Evolutionary conservation across 2,888 invertebrate genomes (phyloP).

Genomic region (Platypus cylindrus): DNA sequence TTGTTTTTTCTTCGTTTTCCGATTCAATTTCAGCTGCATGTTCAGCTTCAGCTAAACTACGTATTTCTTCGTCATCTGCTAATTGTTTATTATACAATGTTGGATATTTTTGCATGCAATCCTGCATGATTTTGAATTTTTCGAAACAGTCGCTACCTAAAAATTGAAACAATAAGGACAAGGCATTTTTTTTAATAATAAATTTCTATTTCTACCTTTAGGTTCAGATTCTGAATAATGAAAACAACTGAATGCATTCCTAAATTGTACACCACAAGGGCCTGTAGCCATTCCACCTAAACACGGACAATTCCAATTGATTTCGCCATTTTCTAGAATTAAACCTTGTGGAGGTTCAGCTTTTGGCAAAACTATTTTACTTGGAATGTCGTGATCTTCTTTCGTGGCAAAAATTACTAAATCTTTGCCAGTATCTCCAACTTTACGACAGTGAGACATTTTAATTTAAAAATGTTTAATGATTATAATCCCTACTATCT

Average conservation of each 20-base stretch:
- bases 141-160: constrained; percentile 73
- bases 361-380: constrained; percentile 55
- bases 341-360: constrained; percentile 68
- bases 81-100: constrained; percentile 66
- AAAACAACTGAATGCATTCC: constrained; percentile 91
- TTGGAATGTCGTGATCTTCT: constrained; percentile 64
- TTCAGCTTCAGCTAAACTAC: constrained; percentile 13
- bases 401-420: constrained; percentile 69
- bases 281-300: constrained; percentile 96
- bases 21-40: constrained; percentile 6
- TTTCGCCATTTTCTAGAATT: constrained; percentile 71
- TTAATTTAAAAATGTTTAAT: constrained; percentile 19
- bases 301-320: constrained; percentile 96
- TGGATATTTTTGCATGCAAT: constrained; percentile 80
- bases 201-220: constrained; percentile 47
- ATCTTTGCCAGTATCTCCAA: constrained; percentile 55
- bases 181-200: too few species aligned
- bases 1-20: not conserved
- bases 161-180: constrained; percentile 10
- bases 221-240: constrained; percentile 82
- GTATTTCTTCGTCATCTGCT: constrained; percentile 44
- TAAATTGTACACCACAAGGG: constrained; percentile 86
- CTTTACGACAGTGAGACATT: constrained; percentile 39
- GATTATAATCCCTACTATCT: constrained; percentile 31
- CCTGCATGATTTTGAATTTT: constrained; percentile 80